A percentile compares a stretch with the other conserved stretches of the same genome.
Evolutionary conservation across 2,113 vertebrate species (phyloP).

Genomic region (Anguilla rostrata): DNA sequence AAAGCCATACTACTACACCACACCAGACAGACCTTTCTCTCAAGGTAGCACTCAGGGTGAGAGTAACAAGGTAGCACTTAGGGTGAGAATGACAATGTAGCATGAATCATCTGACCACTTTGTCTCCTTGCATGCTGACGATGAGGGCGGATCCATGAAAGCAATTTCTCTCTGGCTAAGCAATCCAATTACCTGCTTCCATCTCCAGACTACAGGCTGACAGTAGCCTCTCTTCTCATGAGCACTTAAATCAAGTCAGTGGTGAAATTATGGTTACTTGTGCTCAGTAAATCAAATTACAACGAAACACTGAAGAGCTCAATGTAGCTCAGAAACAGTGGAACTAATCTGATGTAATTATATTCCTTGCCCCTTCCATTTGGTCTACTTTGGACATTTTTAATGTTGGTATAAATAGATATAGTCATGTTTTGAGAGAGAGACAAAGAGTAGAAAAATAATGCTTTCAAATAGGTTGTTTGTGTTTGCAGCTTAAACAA

Average conservation of each 20-base stretch:
- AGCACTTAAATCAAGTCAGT: constrained; percentile 72
- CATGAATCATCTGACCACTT: constrained; percentile 15
- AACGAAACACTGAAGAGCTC: constrained; percentile 53
- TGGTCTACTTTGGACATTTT: constrained; percentile 31
- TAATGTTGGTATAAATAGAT: constrained; percentile 28
- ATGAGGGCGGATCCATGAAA: constrained; percentile 32
- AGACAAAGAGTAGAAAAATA: not conserved
- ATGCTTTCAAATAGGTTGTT: not conserved
- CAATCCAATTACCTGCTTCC: constrained; percentile 60
- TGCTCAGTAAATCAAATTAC: constrained; percentile 66
- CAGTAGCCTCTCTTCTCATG: constrained; percentile 58
- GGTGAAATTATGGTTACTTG: constrained; percentile 70
- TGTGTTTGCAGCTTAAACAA: not conserved
- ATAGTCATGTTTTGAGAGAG: not conserved
- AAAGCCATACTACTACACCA: not conserved
- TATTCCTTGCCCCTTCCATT: constrained; percentile 41
- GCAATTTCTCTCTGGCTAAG: constrained; percentile 43
- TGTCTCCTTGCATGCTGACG: constrained; percentile 8
- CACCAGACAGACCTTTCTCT: not conserved
- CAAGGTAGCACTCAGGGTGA: not conserved
- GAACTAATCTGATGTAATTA: constrained; percentile 60
- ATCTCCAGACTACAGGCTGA: constrained; percentile 64
- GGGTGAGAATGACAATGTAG: not conserved
- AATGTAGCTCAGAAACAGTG: constrained; percentile 51
- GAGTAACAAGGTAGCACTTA: not conserved